Percentiles rank a stretch among this genome's conserved stretches.
phyloP scores from a whole-genome alignment of 2,113 vertebrate genomes.

The Xenus cinereus region DNA sequence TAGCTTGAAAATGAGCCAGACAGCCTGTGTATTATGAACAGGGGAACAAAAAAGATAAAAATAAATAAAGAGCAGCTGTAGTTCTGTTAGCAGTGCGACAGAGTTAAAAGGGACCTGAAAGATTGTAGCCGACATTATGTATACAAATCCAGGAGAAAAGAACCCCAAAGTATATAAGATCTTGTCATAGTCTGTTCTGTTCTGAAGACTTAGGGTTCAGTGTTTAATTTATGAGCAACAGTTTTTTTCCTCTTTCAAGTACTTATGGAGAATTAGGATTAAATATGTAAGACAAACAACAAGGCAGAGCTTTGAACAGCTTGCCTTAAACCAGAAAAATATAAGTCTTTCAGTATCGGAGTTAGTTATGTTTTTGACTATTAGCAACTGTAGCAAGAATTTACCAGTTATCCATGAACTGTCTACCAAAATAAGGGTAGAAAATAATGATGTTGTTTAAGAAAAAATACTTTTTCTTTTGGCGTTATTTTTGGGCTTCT shows the following conservation, averaged over 20 bases:
- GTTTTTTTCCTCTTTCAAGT: not conserved
- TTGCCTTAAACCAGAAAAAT: not conserved
- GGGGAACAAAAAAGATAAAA: not conserved
- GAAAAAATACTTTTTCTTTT: not conserved
- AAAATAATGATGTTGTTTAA: not conserved
- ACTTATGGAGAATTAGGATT: not conserved
- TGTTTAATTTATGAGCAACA: not conserved
- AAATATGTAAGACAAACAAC: not conserved
- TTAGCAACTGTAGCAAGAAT: not conserved
- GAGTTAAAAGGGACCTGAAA: conserved; percentile 43
- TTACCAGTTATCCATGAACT: not conserved
- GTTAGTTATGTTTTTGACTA: not conserved
- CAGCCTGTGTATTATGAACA: conserved; percentile 2
- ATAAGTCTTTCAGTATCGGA: not conserved
- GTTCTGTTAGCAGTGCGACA: not conserved
- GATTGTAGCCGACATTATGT: not conserved
- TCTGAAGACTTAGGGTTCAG: not conserved
- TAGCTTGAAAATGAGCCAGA: conserved; percentile 47
- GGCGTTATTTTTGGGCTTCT: not conserved
- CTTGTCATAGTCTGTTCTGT: not conserved
- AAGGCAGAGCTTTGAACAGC: not conserved
- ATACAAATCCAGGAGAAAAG: conserved; percentile 5
- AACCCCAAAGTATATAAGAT: not conserved
- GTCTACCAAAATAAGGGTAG: not conserved
- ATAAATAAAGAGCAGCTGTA: conserved; percentile 53